Percentiles rank a stretch among this genome's conserved stretches.
Conservation (phyloP, 92 coral and sea anemone genomes). For the Desmophyllum pertusum region DNA sequence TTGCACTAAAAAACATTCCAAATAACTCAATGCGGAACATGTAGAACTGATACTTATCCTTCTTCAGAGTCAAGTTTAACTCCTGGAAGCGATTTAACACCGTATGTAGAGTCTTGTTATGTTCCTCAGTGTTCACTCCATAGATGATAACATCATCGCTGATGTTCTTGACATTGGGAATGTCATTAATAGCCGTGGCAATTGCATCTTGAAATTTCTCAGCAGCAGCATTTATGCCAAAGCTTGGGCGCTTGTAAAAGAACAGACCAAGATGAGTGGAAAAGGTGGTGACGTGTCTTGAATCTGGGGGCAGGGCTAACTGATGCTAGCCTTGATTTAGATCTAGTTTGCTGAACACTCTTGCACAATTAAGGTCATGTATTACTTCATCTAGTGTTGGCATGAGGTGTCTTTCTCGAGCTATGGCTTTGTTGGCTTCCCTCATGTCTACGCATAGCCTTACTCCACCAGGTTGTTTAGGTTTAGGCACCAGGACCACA, state of each 20-base stretch:
- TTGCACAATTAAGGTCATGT: constrained; percentile 64
- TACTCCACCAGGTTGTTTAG: constrained; percentile 56
- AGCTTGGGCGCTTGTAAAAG: background rate
- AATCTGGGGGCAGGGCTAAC: constrained; percentile 60
- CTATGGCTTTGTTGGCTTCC: constrained; percentile 51
- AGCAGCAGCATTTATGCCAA: constrained; percentile 19
- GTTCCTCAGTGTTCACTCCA: constrained; percentile 48
- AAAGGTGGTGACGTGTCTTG: background rate
- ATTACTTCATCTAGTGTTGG: constrained; percentile 58
- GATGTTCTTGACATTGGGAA: constrained; percentile 38
- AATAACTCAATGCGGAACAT: constrained; percentile 45
- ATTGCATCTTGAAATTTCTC: constrained; percentile 19
- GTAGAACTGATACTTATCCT: constrained; percentile 49
- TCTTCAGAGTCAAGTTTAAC: constrained; percentile 43
- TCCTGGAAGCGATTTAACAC: constrained; percentile 41
- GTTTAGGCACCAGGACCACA: constrained; percentile 63
- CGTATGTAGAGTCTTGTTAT: constrained; percentile 55
- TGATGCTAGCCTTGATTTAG: constrained; percentile 59
- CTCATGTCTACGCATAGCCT: constrained; percentile 45
- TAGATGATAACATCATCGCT: constrained; percentile 46
- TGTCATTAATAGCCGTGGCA: constrained; percentile 38
- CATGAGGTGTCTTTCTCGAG: constrained; percentile 57
- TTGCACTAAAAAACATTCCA: constrained; percentile 53
- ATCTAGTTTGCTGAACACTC: constrained; percentile 57
- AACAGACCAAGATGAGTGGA: constrained; percentile 4